Evolutionary conservation across 1,140 invertebrate species (phyloP).

Genomic region (Lepidostoma basale): DNA sequence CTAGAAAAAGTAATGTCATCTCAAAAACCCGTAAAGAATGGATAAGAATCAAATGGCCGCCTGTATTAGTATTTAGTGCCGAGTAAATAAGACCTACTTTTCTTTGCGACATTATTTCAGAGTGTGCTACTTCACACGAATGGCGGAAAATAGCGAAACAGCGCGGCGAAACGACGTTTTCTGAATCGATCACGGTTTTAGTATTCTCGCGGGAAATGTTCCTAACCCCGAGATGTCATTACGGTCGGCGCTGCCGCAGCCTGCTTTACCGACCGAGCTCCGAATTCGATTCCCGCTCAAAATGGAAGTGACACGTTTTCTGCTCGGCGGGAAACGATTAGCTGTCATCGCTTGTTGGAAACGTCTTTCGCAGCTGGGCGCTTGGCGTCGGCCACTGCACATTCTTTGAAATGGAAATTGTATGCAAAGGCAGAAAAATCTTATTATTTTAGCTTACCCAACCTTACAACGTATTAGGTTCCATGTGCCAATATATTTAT

Average conservation of each 20-base stretch:
- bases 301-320: neutral
- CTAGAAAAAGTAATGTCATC: too few relatives aligned
- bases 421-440: too few relatives aligned
- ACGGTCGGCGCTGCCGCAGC: conserved; percentile 2
- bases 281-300: neutral
- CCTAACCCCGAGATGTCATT: conserved; percentile 19
- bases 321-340: conserved; percentile 10
- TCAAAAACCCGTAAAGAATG: too few relatives aligned
- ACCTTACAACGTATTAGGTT: too few relatives aligned
- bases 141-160: neutral
- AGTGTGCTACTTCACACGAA: neutral
- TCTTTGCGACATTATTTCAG: neutral
- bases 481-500: too few relatives aligned
- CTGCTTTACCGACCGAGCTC: conserved; percentile 1
- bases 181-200: conserved; percentile 19
- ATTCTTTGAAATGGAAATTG: too few relatives aligned
- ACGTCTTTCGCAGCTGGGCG: neutral
- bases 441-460: too few relatives aligned
- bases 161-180: neutral
- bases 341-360: conserved; percentile 1
- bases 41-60: too few relatives aligned
- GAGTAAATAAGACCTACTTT: neutral
- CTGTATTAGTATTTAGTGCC: neutral
- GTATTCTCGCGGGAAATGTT: conserved; percentile 18
- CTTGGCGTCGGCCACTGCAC: neutral